Evolutionary conservation across 1,140 invertebrate genomes (phyloP).

Genomic region (Ips nitidus): DNA sequence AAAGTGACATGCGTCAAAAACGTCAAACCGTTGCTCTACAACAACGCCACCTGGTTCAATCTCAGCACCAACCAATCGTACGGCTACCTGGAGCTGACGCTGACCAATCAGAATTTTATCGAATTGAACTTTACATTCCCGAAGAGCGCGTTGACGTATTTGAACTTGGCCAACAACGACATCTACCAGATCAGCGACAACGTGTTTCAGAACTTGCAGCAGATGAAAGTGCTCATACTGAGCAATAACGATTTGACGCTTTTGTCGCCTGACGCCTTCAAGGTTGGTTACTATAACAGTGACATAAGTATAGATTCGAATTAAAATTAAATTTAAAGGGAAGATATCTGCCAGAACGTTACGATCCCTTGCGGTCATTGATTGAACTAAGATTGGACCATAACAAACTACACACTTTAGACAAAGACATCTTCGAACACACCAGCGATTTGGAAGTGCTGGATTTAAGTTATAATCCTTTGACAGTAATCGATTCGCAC

Average conservation of each 20-base stretch:
- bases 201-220: slow-evolving; percentile 64
- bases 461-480: slow-evolving; percentile 67
- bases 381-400: slow-evolving; percentile 63
- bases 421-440: slow-evolving; percentile 74
- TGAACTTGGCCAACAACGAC: slow-evolving; percentile 50
- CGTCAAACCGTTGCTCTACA: slow-evolving; percentile 17
- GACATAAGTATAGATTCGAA: slow-evolving; percentile 33
- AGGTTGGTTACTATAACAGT: slow-evolving; percentile 54
- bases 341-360: slow-evolving; percentile 35
- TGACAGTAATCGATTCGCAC: slow-evolving; percentile 61
- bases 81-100: slow-evolving; percentile 21
- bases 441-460: slow-evolving; percentile 61
- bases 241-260: slow-evolving; percentile 66
- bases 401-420: slow-evolving; percentile 66
- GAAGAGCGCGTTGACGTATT: slow-evolving; percentile 28
- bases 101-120: slow-evolving; percentile 36
- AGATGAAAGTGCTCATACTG: slow-evolving; percentile 65
- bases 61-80: slow-evolving; percentile 28
- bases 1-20: slow-evolving; percentile 37
- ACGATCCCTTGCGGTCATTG: slow-evolving; percentile 60
- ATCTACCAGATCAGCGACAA: slow-evolving; percentile 61
- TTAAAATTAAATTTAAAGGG: slow-evolving; percentile 54
- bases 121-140: slow-evolving; percentile 42
- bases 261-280: slow-evolving; percentile 64
- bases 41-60: slow-evolving; percentile 34